Evolutionary conservation across 2,113 vertebrate genomes (phyloP).

Genomic region (Scomber colias): DNA sequence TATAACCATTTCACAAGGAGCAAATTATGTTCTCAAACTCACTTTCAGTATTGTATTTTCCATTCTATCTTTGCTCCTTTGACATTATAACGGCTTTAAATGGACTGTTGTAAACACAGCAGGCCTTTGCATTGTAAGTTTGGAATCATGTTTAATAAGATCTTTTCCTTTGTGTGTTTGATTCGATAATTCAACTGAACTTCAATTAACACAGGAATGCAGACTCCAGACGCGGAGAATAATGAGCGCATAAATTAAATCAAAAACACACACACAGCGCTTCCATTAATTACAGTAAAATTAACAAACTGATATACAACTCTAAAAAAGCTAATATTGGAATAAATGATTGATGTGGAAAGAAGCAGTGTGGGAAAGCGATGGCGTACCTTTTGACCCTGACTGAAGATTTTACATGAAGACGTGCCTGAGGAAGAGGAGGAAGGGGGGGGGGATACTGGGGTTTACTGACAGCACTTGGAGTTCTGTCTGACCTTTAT

Average conservation of each 20-base stretch:
- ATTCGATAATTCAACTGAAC: too few species aligned
- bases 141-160: neutral
- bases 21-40: neutral
- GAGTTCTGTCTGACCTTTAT: constrained; percentile 56
- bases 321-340: neutral
- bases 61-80: constrained; percentile 12
- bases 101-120: constrained; percentile 18
- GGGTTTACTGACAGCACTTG: neutral
- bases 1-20: neutral
- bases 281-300: constrained; percentile 8
- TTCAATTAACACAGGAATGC: too few species aligned
- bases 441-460: neutral
- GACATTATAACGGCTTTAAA: constrained; percentile 28
- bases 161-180: constrained; percentile 16
- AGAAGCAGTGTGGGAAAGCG: neutral
- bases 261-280: neutral
- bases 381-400: constrained; percentile 9
- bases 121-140: neutral
- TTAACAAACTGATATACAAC: neutral
- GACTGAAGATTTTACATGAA: constrained; percentile 3
- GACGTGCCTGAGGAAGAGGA: neutral
- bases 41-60: neutral
- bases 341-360: constrained; percentile 9
- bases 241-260: constrained; percentile 14
- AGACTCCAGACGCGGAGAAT: constrained; percentile 14